These are phyloP conservation scores for Sylvilagus bachmani DNA, from an alignment of 2,113 vertebrate species.

Conservation along the genomic window DNA sequence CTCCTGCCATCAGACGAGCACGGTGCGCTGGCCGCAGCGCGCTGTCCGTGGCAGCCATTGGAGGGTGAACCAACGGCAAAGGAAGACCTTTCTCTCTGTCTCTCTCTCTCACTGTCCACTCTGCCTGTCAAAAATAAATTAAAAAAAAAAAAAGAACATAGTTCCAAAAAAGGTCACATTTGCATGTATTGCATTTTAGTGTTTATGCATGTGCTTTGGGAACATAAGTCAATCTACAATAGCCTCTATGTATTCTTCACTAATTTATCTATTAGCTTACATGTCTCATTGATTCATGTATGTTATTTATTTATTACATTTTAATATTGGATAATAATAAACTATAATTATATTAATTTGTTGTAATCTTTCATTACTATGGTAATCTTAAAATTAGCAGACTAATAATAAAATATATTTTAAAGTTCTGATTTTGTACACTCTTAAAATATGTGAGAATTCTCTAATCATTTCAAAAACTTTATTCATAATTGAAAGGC, in stretches of 20 bases:
- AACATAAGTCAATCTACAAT: not conserved
- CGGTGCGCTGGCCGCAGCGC: no score
- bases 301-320: not conserved
- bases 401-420: not conserved
- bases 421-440: not conserved
- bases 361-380: not conserved
- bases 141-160: no score
- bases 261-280: not conserved
- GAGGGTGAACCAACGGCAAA: no score
- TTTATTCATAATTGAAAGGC: not conserved
- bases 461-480: not conserved
- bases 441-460: not conserved
- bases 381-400: not conserved
- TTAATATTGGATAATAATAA: not conserved
- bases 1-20: no score
- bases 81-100: no score
- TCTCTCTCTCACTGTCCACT: no score
- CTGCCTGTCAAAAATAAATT: no score
- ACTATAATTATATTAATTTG: not conserved
- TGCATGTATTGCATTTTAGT: not conserved
- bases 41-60: no score
- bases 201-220: not conserved
- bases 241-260: not conserved
- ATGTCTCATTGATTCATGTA: not conserved
- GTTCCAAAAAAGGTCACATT: not conserved